These are phyloP conservation scores for Priocnemis perturbator DNA, from an alignment of 2,888 invertebrate genomes.

Conservation along the genomic window DNA sequence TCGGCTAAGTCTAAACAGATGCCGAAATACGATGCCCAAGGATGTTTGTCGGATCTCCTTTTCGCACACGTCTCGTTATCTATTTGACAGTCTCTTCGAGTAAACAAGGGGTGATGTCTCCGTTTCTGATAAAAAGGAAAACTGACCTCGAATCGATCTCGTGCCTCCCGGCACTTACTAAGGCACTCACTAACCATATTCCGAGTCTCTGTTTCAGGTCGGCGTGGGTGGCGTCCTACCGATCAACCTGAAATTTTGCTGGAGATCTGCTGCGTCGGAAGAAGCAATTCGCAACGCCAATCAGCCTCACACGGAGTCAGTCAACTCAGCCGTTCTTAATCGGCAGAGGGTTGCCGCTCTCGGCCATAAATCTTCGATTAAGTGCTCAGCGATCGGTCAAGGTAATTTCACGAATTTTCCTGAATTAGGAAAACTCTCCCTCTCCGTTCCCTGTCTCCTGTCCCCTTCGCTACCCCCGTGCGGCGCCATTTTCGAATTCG, in stretches of 20 bases:
- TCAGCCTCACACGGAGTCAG: background rate
- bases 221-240: too few species aligned
- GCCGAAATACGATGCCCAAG: conserved; percentile 70
- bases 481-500: conserved; percentile 25
- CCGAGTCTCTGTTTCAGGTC: too few species aligned
- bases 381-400: conserved; percentile 71
- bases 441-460: conserved; percentile 26
- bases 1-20: conserved; percentile 66
- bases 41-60: conserved; percentile 58
- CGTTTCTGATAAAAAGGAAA: too few species aligned
- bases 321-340: background rate
- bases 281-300: background rate
- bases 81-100: conserved; percentile 41
- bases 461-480: conserved; percentile 8
- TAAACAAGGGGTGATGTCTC: conserved; percentile 24
- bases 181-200: background rate
- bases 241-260: background rate
- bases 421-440: conserved; percentile 67
- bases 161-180: background rate
- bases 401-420: conserved; percentile 73
- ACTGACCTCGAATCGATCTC: background rate
- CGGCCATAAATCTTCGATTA: conserved; percentile 74
- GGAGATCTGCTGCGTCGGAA: background rate
- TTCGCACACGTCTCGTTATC: conserved; percentile 36
- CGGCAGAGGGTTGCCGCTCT: conserved; percentile 7